Conservation (phyloP, 2,113 vertebrate genomes). For the Lutjanus erythropterus region DNA sequence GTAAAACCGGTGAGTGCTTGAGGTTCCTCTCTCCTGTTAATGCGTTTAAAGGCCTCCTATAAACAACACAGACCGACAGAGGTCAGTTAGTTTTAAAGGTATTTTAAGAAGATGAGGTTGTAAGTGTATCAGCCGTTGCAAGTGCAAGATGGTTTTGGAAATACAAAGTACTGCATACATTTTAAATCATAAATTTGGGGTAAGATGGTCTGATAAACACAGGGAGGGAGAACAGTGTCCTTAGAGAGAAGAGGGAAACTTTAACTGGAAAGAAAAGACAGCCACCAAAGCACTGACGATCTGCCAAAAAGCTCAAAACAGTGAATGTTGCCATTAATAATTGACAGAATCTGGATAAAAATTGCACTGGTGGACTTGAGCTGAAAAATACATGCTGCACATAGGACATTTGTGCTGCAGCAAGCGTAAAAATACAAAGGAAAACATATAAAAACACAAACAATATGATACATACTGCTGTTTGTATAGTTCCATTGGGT, state of each 20-base stretch:
- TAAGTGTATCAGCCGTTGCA: conserved; percentile 10
- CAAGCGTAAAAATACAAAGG: too few relatives aligned
- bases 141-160: not conserved
- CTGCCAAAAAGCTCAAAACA: not conserved
- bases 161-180: not conserved
- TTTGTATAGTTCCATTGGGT: too few relatives aligned
- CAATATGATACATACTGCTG: too few relatives aligned
- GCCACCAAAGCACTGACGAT: not conserved
- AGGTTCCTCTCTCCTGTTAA: conserved; percentile 22
- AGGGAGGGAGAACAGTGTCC: not conserved
- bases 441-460: too few relatives aligned
- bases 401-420: not conserved
- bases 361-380: not conserved
- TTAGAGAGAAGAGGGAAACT: not conserved
- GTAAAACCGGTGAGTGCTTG: conserved; percentile 24
- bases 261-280: not conserved
- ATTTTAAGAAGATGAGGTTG: conserved; percentile 26
- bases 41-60: conserved; percentile 44
- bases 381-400: not conserved
- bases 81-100: conserved; percentile 32
- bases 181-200: not conserved
- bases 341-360: not conserved
- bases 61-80: conserved; percentile 32
- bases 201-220: not conserved
- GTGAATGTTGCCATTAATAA: not conserved